Conservation (phyloP, 2,888 invertebrate species). For the Agonopterix arenella region DNA sequence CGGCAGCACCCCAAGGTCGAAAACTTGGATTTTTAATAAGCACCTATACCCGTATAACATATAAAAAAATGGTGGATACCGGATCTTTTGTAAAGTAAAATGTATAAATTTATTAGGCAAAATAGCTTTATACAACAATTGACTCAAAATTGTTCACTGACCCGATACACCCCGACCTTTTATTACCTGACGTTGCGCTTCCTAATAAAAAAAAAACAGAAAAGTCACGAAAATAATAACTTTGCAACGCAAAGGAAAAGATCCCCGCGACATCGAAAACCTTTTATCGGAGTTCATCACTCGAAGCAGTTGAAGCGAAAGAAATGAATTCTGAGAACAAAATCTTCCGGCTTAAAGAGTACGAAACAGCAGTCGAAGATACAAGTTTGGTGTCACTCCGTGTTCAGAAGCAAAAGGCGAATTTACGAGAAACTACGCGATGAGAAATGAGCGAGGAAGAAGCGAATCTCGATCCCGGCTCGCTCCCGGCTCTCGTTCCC, state of each 20-base stretch:
- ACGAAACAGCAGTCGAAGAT: constrained; percentile 6
- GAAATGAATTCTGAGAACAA: constrained; percentile 26
- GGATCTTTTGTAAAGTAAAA: no score
- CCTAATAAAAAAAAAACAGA: constrained; percentile 11
- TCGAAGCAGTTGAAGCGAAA: constrained; percentile 32
- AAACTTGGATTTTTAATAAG: no score
- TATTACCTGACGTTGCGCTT: constrained; percentile 8
- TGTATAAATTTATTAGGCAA: no score
- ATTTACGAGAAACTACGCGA: background rate
- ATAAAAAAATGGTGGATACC: no score
- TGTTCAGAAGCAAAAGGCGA: constrained; percentile 11
- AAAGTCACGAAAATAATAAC: constrained; percentile 23
- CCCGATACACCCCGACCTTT: constrained; percentile 8
- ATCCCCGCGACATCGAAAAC: constrained; percentile 45
- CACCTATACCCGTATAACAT: no score
- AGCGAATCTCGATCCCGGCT: constrained; percentile 2
- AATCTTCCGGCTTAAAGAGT: constrained; percentile 9
- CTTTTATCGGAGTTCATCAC: constrained; percentile 50
- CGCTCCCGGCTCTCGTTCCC: constrained; percentile 5
- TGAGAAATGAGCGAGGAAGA: constrained; percentile 3
- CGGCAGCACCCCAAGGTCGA: no score
- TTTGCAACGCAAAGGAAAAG: constrained; percentile 23
- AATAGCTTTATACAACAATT: no score
- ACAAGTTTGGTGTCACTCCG: background rate
- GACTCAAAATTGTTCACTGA: constrained; percentile 2